These are phyloP conservation scores for Vireo griseus DNA, from an alignment of 2,797 vertebrate species.

Conservation along the genomic window DNA sequence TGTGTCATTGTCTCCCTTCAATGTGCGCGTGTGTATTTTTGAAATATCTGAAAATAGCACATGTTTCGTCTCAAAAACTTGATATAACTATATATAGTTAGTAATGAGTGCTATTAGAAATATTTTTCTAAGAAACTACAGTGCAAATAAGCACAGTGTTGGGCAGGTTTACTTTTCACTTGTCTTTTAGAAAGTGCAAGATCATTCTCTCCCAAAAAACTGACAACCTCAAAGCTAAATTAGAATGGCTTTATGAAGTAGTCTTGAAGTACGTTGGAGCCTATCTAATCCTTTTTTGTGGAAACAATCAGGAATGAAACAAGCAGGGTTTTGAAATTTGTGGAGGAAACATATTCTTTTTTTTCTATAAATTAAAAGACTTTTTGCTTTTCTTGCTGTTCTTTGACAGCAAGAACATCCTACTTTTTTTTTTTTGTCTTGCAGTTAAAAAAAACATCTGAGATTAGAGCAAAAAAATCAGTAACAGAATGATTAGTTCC, in stretches of 20 bases:
- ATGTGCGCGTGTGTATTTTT: neutral
- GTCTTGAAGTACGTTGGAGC: neutral
- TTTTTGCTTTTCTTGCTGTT: neutral
- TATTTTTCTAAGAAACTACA: neutral
- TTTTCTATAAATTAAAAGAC: neutral
- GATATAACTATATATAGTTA: neutral
- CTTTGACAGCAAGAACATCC: neutral
- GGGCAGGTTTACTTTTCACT: neutral
- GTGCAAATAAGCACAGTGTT: neutral
- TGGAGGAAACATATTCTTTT: neutral
- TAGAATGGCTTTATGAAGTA: neutral
- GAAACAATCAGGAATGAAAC: neutral
- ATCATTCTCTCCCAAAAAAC: neutral
- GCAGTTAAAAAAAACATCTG: neutral
- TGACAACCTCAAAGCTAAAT: neutral
- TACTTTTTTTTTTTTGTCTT: neutral
- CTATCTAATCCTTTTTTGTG: neutral
- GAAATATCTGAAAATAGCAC: neutral
- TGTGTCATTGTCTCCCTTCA: accelerated
- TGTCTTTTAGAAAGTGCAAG: neutral
- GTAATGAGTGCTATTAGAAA: neutral
- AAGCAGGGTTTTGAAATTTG: neutral
- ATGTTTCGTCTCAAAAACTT: neutral
- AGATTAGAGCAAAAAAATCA: neutral
- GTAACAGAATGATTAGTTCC: neutral